Evolutionary conservation across 2,888 invertebrate genomes (phyloP), one percentile per base, ranked within the genome.

Genomic region (Chydorus sphaericus): DNA sequence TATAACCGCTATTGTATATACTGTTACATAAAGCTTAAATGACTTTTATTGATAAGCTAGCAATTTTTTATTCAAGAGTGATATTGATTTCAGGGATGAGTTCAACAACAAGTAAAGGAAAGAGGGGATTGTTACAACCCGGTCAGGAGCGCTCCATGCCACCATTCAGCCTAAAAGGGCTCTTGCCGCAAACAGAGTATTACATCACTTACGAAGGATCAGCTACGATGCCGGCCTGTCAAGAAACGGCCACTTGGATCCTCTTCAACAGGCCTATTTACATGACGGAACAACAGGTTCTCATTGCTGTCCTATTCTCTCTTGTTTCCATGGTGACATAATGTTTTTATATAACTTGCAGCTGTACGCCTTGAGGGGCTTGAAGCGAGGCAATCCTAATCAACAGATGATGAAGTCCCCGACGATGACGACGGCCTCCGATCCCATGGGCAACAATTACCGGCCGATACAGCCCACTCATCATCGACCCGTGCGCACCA

Each of bases 191-290:
- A 65, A 94, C 93, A 49, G 85, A 89, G 68, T 87, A 91, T 74
- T 97, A 92, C 75, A 91, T 98, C 84, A 97, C 97, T 55, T 98
- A 96, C 72, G 93, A 96, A 66, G 97, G 96, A 52, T 94, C 94
- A 44, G 85, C 91, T 58, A 96, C 96, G 55, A 89, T 90, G 70
- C 97, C 97, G 3, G 90, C 93, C 61, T 97, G 97, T 75, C 86
- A 92, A 72, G 97, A 97, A 74, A 96, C 96, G 26, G 94, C 96
- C 73, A 94, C 94, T 65, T 97, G 97, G 97, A 78, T 97, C 70
- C 86, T 98, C 67, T 78, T 94, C 70, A 97, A 97, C 75, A 93
- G 92, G 73, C 97, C 97, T 61, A 91, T 97, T 69, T 94, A 94
- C 75, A 91, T 96, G 71, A 93, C 93, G 61, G 88, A 87, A 74